These are phyloP conservation scores for Tauraco erythrolophus DNA, from an alignment of 2,113 vertebrate genomes.

Conservation along the genomic window DNA sequence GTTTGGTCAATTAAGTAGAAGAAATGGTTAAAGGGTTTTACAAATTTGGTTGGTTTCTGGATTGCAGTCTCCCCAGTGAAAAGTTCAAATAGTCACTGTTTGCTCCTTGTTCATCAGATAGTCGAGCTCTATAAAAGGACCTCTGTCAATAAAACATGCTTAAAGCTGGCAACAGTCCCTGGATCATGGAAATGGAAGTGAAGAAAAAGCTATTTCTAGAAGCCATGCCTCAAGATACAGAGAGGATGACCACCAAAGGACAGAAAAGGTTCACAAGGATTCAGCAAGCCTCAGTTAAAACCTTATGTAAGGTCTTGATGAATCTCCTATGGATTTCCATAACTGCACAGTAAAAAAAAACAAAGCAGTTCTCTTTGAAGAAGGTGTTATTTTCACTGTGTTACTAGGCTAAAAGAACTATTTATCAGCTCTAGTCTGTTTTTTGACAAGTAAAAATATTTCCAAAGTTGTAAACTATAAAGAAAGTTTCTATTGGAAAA, in stretches of 20 bases:
- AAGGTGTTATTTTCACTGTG: not conserved
- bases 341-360: not conserved
- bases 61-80: not conserved
- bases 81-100: not conserved
- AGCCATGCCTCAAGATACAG: not conserved
- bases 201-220: not conserved
- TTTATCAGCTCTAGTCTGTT: not conserved
- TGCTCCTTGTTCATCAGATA: not conserved
- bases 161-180: not conserved
- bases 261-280: not conserved
- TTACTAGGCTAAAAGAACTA: not conserved
- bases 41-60: not conserved
- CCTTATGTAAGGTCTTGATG: not conserved
- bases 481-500: not conserved
- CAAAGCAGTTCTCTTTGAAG: not conserved
- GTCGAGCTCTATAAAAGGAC: not conserved
- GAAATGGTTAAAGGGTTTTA: conserved; percentile 15
- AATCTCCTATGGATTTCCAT: not conserved
- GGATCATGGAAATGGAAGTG: not conserved
- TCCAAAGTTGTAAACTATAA: not conserved
- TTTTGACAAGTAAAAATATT: not conserved
- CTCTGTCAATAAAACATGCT: not conserved
- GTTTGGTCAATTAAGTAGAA: conserved; percentile 11
- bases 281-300: not conserved
- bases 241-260: not conserved